Evolutionary conservation across 2,113 vertebrate species (phyloP), one percentile per base, ranked within the genome.

Genomic region (Bettongia penicillata): DNA sequence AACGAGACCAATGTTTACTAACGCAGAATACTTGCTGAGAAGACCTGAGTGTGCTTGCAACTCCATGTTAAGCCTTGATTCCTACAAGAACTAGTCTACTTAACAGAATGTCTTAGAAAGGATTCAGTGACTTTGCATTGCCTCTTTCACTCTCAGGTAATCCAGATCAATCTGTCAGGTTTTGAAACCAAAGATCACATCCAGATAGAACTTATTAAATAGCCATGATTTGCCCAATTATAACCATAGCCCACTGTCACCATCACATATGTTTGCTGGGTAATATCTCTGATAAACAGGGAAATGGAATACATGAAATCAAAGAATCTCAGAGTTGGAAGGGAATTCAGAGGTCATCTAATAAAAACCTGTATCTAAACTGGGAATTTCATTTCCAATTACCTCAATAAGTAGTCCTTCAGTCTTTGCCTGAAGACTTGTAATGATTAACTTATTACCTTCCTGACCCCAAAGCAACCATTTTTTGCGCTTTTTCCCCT

Each of bases 211-310:
- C 95, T 96, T 50, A 95, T 77, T 84, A 84, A 22, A 43, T 84
- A 84, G n/a, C 6, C 91, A 51, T 55, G 92, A 53, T 96, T 96
- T 97, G 93, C 93, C 91, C 97, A 95, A 98, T 97, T 96, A 97
- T 97, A 97, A 94, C 97, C 97, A 97, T 92, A 96, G 96, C 90
- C 89, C 95, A 93, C 47, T 96, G 93, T 89, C 96, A 68, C 77
- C 53, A 93, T 91, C 68, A 84, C 16, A n/a, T 61, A 97, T 53
- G 92, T 97, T 96, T 98, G 90, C 95, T 97, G 95, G 97, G 90
- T 95, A 96, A 96, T 95, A 51, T 23, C 49, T 96, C 91, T 92
- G 43, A 37, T 96, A 51, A n/a, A 91, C 25, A 10, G 84, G 12
- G 16, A 53, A 43, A 28, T 77, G 31, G 10, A 48, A 47, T 77